Base-by-base conservation (phyloP, 2,797 vertebrate species). In the Margarornis squamiger region DNA sequence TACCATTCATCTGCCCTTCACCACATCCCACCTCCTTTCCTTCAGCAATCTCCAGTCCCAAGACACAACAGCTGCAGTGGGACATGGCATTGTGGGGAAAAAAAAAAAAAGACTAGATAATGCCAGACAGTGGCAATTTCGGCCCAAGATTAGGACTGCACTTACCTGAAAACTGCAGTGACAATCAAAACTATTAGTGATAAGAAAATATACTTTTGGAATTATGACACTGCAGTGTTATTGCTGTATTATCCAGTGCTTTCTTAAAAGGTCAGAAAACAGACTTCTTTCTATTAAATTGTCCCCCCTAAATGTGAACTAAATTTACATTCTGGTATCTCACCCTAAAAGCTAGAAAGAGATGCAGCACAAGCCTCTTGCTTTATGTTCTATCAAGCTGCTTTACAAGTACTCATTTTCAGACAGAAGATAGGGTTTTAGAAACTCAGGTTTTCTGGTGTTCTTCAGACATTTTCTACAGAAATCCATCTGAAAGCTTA, bases 341-440 rank as follows among this genome's bases (percentile, higher is more conserved):
- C 51, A 52, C 12, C 30, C 36, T 38, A 54, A 79, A 87, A 85
- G 26, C 8, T 18, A 20, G 48, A 84, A 84, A 16, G 20, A 49
- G 30, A 68, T 1, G 10, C 27, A 55, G 12, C 13, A 48, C 0
- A 2, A 77, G 18, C 2, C 1, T 19, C 17, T 39, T 72, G 5
- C 17, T 68, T n/a, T 30, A 10, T 30, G 16, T 10, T 81, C 15
- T 57, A 9, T 10, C 38, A 66, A 68, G 30, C 20, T 23, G 27
- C 61, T 80, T 13, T 27, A 30, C 6, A 63, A 32, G 4, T 32
- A 43, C 4, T 7, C 11, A 20, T 68, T 55, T 77, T 36, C 39
- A 76, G 24, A n/a, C 3, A 82, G 26, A 68, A 27, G 57, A 61
- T 0, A n/a, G 3, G 39, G 13, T 21, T 26, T 71, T 18, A 75